phyloP scores from a whole-genome alignment of 1,140 invertebrate species.

The Bombus sylvicola region DNA sequence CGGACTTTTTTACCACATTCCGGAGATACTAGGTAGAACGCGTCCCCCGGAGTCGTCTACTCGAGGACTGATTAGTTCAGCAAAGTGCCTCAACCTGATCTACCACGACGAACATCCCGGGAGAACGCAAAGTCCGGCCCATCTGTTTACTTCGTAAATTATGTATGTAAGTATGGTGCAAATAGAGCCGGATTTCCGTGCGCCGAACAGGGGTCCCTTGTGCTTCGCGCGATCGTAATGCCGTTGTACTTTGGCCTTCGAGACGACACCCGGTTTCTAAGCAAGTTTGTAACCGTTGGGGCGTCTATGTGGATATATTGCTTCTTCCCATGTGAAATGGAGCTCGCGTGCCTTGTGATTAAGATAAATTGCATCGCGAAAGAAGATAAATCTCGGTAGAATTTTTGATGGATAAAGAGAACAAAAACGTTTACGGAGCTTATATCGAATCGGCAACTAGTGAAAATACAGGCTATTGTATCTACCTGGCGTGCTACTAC shows the following conservation, averaged over 20 bases:
- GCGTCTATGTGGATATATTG: no score
- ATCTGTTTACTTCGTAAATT: conserved; percentile 34
- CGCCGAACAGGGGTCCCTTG: neutral
- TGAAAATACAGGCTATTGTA: neutral
- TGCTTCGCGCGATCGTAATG: conserved; percentile 17
- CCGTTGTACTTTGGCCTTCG: conserved; percentile 13
- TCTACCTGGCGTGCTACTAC: neutral
- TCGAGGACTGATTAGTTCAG: conserved; percentile 66
- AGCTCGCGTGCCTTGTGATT: neutral
- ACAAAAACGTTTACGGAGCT: neutral
- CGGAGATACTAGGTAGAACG: neutral
- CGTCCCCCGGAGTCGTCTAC: neutral
- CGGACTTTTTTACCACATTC: neutral
- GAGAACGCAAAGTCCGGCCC: conserved; percentile 42
- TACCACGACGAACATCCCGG: conserved; percentile 47
- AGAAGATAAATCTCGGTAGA: neutral
- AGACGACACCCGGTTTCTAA: neutral
- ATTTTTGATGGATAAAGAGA: neutral
- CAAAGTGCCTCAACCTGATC: conserved; percentile 65
- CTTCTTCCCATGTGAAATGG: neutral
- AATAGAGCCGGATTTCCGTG: conserved; percentile 28
- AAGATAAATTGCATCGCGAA: neutral
- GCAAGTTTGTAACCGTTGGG: no score
- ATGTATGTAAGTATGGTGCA: neutral
- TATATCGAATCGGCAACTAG: neutral